Base-by-base conservation (phyloP, 2,113 vertebrate species). In the Rhinoderma darwinii region DNA sequence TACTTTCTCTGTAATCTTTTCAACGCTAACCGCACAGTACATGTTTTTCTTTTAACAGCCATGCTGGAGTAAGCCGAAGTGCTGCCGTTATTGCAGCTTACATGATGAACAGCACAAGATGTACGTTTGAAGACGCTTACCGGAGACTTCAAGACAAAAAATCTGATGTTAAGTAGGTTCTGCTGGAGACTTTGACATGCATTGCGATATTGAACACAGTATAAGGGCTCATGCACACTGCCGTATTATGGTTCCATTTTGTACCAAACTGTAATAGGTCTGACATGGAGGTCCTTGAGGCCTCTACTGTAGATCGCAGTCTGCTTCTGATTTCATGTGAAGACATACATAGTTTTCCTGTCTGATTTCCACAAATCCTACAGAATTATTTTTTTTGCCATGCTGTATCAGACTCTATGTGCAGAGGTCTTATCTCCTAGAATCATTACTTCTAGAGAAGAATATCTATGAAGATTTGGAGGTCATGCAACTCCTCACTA, bases 51-150 rank as follows among this genome's bases (percentile, higher is more conserved):
- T 84, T 87, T 27, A 54, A 54, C 89, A 99, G 97, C 89, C 96
- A 97, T 30, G 96, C 95, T 27, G 97, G 97, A 35, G 91, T 96
- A 59, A 98, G 97, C 90, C 95, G 97, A 86, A 99, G 97, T 90
- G 97, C 96, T 63, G 94, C 97, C 47, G 90, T 99, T 18, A 89
- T 96, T 37, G 96, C 96, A 10, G 97, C 97, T 17, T 99, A 95
- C 91, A 82, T 99, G 10, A 99, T 99, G 98, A 97, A 96, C 91
- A 94, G 89, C 15, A 88, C 95, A 73, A 88, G 91, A 0, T 91
- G 98, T 63, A 75, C 91, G 81, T 95, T 96, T 84, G 90, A 93
- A 87, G 93, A 96, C 66, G 98, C 97, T 1, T 96, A 96, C 76
- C 78, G 89, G 44, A 92, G 90, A 83, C 92, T 99, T n/a, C 93